Conservation (phyloP, 1,140 invertebrate species). For the Maconellicoccus hirsutus region DNA sequence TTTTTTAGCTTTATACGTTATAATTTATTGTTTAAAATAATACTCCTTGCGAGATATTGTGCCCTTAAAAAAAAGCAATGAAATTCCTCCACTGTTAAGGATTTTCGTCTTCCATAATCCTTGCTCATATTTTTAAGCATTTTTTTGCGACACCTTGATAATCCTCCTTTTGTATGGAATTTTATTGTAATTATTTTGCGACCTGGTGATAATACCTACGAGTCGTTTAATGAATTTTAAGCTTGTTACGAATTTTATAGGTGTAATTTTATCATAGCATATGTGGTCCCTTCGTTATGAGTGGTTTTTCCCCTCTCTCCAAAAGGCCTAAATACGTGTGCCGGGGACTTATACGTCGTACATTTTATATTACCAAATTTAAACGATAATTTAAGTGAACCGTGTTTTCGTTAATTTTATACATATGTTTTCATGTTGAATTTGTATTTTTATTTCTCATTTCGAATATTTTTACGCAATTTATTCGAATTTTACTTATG, state of each 20-base stretch:
- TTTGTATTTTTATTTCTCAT: neutral
- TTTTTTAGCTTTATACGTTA: neutral
- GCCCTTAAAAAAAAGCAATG: too few relatives aligned
- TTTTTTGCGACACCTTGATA: too few relatives aligned
- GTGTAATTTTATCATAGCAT: too few relatives aligned
- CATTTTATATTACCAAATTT: neutral
- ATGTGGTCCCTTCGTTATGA: too few relatives aligned
- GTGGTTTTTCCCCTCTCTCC: too few relatives aligned
- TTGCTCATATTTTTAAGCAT: neutral
- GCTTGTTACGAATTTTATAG: too few relatives aligned
- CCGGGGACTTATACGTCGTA: neutral
- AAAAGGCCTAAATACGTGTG: too few relatives aligned
- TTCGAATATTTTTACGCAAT: neutral
- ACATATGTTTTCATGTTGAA: conserved; percentile 4
- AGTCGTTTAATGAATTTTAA: neutral
- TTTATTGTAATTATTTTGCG: neutral
- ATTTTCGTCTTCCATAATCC: neutral
- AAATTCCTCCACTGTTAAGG: too few relatives aligned
- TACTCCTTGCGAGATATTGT: too few relatives aligned
- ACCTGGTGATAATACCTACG: too few relatives aligned
- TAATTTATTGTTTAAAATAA: neutral
- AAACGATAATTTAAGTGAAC: neutral
- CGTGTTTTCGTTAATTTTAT: conserved; percentile 3
- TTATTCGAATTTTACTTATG: neutral
- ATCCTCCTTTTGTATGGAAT: too few relatives aligned